A percentile compares a stretch with the other conserved stretches of the same genome.
These are phyloP conservation scores for Synaphobranchus kaupii DNA, from an alignment of 2,797 vertebrate species.

Conservation along the genomic window DNA sequence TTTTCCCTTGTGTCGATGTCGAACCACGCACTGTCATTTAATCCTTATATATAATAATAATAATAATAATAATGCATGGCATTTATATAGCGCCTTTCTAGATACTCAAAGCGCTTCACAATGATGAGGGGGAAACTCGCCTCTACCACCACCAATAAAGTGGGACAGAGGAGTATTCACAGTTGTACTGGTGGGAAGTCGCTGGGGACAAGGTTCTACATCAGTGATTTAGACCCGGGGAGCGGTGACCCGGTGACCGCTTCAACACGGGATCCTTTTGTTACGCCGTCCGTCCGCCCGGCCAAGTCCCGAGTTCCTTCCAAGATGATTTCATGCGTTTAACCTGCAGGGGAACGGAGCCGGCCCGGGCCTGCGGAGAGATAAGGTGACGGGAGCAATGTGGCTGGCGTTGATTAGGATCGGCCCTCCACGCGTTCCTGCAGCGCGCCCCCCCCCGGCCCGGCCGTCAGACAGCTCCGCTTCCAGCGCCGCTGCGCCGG, in stretches of 20 bases:
- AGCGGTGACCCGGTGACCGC: not conserved
- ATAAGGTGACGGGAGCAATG: constrained; percentile 44
- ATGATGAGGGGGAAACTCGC: too few species aligned
- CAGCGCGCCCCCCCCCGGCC: constrained; percentile 14
- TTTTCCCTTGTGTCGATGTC: not conserved
- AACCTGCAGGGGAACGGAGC: constrained; percentile 50
- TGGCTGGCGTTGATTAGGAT: constrained; percentile 43
- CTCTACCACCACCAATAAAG: too few species aligned
- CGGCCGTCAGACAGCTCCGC: not conserved
- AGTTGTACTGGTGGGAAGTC: not conserved
- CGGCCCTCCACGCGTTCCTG: constrained; percentile 25
- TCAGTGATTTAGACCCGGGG: not conserved
- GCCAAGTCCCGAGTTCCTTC: constrained; percentile 20
- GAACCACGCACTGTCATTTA: not conserved
- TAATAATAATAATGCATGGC: too few species aligned
- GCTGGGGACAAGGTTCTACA: not conserved
- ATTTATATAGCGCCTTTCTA: too few species aligned
- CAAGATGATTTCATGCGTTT: constrained; percentile 51
- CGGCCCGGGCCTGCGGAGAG: constrained; percentile 41
- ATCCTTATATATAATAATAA: not conserved
- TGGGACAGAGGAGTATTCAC: not conserved
- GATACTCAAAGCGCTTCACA: too few species aligned
- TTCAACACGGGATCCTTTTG: not conserved
- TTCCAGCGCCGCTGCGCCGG: not conserved
- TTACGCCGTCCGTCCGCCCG: constrained; percentile 4